A percentile compares a stretch with the other conserved stretches of the same genome.
phyloP scores from a whole-genome alignment of 2,113 vertebrate genomes.

The Atlantisia rogersi region DNA sequence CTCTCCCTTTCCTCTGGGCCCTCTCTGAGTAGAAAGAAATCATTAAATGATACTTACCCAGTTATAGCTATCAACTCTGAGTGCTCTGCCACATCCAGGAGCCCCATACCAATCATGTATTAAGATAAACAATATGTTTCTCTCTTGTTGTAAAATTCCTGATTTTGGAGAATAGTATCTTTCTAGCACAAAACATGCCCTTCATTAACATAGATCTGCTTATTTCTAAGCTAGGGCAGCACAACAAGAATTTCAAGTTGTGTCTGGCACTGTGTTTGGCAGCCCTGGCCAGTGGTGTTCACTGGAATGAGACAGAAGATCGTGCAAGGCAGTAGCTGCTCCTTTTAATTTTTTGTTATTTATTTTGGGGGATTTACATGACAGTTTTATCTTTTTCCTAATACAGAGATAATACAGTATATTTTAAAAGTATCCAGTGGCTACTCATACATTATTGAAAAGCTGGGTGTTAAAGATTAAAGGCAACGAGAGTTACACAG shows the following conservation, averaged over 20 bases:
- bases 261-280: neutral
- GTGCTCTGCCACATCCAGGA: neutral
- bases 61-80: neutral
- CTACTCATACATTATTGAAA: conserved; percentile 23
- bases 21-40: neutral
- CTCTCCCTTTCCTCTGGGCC: neutral
- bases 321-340: neutral
- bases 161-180: neutral
- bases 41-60: neutral
- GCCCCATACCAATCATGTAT: no score
- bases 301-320: neutral
- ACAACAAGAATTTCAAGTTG: neutral
- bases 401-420: neutral
- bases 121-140: neutral
- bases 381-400: neutral
- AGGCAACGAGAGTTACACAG: neutral
- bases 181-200: neutral
- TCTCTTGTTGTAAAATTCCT: neutral
- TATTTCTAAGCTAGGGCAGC: neutral
- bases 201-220: neutral
- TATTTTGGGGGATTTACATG: neutral
- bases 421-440: neutral
- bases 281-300: neutral
- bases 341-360: neutral
- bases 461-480: conserved; percentile 5